These are phyloP conservation scores for Nephrocerus scutellatus DNA, from an alignment of 2,888 invertebrate species.

Conservation along the genomic window DNA sequence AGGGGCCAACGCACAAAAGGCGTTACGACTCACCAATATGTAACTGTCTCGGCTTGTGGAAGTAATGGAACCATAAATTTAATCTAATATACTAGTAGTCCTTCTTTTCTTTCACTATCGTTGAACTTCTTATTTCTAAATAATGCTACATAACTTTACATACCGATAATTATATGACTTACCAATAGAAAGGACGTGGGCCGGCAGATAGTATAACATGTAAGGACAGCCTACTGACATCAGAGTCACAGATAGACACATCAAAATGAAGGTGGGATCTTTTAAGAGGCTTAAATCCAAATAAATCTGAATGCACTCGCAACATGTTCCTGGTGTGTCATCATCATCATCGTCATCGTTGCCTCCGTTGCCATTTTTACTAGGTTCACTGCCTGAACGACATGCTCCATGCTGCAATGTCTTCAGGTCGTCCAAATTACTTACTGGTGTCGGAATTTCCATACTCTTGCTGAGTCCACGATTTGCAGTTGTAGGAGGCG, in stretches of 20 bases:
- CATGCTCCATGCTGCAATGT: not conserved
- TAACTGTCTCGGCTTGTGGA: too few species aligned
- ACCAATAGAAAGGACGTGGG: constrained; percentile 62
- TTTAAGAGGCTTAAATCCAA: constrained; percentile 61
- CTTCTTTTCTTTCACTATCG: too few species aligned
- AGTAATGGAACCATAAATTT: too few species aligned
- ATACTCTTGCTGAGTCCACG: constrained; percentile 48
- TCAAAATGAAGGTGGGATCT: constrained; percentile 62
- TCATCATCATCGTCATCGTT: constrained; percentile 41
- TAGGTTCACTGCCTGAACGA: too few species aligned
- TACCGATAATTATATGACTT: constrained; percentile 16
- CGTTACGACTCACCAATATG: too few species aligned
- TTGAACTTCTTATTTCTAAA: too few species aligned
- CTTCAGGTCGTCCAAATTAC: constrained; percentile 39
- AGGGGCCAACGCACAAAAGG: too few species aligned
- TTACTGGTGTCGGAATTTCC: constrained; percentile 48
- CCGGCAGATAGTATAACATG: constrained; percentile 67
- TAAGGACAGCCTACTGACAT: constrained; percentile 74
- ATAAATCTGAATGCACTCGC: constrained; percentile 50
- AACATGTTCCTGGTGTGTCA: constrained; percentile 41
- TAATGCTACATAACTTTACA: too few species aligned
- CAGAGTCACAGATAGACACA: constrained; percentile 64
- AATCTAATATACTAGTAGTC: too few species aligned
- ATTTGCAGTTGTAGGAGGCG: constrained; percentile 39
- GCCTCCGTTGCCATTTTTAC: constrained; percentile 23